Conservation (phyloP, 2,113 vertebrate genomes). For the Sisor rabdophorus region DNA sequence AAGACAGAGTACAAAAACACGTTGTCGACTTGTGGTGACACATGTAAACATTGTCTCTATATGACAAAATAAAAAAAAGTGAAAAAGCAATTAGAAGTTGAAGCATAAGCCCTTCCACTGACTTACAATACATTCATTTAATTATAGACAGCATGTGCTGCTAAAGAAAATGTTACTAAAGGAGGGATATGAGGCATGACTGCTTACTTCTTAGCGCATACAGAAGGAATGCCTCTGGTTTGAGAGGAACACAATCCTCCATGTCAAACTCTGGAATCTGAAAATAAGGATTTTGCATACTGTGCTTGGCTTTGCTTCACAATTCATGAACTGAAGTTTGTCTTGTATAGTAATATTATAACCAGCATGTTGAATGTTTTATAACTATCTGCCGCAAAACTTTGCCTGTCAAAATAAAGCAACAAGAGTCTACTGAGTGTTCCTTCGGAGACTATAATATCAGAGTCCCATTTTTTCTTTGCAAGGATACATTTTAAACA, state of each 20-base stretch:
- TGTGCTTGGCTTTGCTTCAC: slow-evolving; percentile 53
- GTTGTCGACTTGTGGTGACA: slow-evolving; percentile 60
- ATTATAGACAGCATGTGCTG: slow-evolving; percentile 42
- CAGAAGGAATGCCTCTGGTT: slow-evolving; percentile 36
- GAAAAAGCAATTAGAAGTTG: slow-evolving; percentile 48
- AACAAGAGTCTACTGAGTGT: slow-evolving; percentile 59
- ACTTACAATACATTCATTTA: slow-evolving; percentile 58
- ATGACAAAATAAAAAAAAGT: slow-evolving; percentile 45
- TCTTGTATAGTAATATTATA: slow-evolving; percentile 30
- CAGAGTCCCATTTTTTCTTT: slow-evolving; percentile 35
- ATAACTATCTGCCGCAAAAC: slow-evolving; percentile 20
- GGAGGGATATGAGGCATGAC: slow-evolving; percentile 40
- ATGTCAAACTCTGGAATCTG: slow-evolving; percentile 44
- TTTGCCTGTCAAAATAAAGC: slow-evolving; percentile 41
- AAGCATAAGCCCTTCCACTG: slow-evolving; percentile 52
- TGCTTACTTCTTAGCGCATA: slow-evolving; percentile 30
- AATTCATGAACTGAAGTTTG: slow-evolving; percentile 42
- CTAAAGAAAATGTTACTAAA: slow-evolving; percentile 46
- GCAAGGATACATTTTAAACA: slow-evolving; percentile 17
- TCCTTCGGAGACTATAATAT: slow-evolving; percentile 40
- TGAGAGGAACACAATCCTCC: slow-evolving; percentile 41
- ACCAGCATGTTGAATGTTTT: slow-evolving; percentile 26
- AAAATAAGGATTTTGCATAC: slow-evolving; percentile 40
- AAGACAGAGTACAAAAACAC: slow-evolving; percentile 79
- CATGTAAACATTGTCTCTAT: slow-evolving; percentile 58